Base-by-base conservation (phyloP, 2,113 vertebrate species). In the Hirundichthys speculiger region DNA sequence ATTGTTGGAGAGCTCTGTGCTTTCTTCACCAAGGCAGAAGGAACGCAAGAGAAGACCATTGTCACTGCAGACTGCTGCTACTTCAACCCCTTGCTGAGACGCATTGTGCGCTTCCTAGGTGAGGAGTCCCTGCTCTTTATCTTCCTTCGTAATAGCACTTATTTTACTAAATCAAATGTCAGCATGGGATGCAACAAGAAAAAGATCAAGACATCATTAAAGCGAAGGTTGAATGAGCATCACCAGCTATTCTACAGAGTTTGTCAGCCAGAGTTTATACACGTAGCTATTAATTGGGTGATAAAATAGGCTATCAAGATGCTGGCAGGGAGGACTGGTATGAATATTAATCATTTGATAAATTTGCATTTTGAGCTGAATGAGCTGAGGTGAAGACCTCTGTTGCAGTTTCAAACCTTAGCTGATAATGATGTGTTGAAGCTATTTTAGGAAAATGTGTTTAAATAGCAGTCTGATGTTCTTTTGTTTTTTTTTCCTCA, bases 101-200 rank as follows among this genome's bases (percentile, higher is more conserved):
- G 95, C 67, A 91, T 95, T 11, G 91, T 96, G n/a, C 93, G 96
- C 54, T 96, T 97, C 81, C 85, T 96, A 38, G 95, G 96, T 97
- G 83, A 93, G 54, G 40, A 13, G 14, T 47, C 8, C 41, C 59
- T 49, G 43, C 34, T 41, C 38, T 47, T 27, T 42, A n/a, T 10
- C 4, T 24, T n/a, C 19, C 20, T 16, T 0, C 9, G 15, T 18
- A 46, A 21, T 11, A 18, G 18, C 27, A 18, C 11, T 2, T 40
- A 49, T 13, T 40, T 15, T 22, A n/a, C 9, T 16, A 3, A 11
- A n/a, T 52, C 24, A 38, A n/a, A 13, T 24, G 25, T 64, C 14
- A 11, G 15, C 20, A 19, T 18, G 5, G 34, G 16, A 67, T 4
- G 14, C 13, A 27, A n/a, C 5, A 14, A 13, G 8, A 30, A 22